Evolutionary conservation across 1,140 invertebrate species (phyloP).

Genomic region (Papilio aristodemus): DNA sequence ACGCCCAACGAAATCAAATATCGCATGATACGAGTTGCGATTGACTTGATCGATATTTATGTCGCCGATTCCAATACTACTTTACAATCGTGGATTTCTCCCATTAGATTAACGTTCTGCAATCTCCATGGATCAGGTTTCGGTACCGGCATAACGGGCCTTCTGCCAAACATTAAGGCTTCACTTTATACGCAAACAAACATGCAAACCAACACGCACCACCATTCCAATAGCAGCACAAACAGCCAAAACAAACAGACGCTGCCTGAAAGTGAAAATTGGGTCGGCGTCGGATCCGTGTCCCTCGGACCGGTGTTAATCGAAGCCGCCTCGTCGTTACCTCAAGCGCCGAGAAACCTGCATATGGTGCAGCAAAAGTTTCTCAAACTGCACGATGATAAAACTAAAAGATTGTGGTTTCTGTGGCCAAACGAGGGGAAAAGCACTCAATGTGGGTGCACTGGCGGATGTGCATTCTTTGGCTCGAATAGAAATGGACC

Average conservation of each 20-base stretch:
- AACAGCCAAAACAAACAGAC: constrained; percentile 60
- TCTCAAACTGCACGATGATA: constrained; percentile 93
- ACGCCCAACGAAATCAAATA: constrained; percentile 96
- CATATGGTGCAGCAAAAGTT: constrained; percentile 92
- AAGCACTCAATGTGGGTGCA: constrained; percentile 92
- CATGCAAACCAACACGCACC: constrained; percentile 68
- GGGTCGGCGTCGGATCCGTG: constrained; percentile 96
- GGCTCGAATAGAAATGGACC: constrained; percentile 92
- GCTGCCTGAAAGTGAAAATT: constrained; percentile 84
- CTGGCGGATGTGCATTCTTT: constrained; percentile 97
- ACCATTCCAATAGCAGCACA: constrained; percentile 67
- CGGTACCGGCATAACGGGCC: constrained; percentile 92
- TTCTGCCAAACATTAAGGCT: constrained; percentile 86
- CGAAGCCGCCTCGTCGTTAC: constrained; percentile 93
- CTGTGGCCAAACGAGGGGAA: constrained; percentile 90
- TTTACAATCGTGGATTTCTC: constrained; percentile 93
- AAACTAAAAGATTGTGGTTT: constrained; percentile 95
- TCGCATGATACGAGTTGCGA: constrained; percentile 92
- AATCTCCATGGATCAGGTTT: constrained; percentile 96
- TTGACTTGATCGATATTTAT: constrained; percentile 96
- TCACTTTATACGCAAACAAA: constrained; percentile 75
- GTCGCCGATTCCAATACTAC: constrained; percentile 94
- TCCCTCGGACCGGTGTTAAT: constrained; percentile 93
- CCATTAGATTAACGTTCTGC: constrained; percentile 93
- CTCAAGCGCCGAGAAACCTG: constrained; percentile 87